Base-by-base conservation (phyloP, 2,113 vertebrate species). In the Nibea albiflora region DNA sequence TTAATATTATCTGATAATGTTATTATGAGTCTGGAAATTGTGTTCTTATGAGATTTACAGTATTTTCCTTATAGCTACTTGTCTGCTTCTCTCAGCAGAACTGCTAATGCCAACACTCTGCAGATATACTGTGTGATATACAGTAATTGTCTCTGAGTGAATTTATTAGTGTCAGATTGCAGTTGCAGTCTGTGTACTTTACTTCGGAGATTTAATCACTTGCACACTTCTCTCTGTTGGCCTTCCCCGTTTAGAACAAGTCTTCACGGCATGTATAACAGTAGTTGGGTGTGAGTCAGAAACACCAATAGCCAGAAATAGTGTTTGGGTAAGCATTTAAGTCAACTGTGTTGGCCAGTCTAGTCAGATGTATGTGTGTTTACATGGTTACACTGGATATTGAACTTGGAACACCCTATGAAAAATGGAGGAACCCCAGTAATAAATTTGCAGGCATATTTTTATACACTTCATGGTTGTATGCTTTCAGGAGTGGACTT, bases 101-200 rank as follows among this genome's bases (percentile, higher is more conserved):
- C 15, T 28, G 20, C 68, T 62, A 58, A 78, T 68, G 50, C 58
- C 80, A 46, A 14, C 50, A 22, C 19, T 79, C n/a, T 64, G 46
- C 15, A 44, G 31, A 76, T 42, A 12, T 44, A 26, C 31, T 26
- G 26, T 58, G 22, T 42, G 63, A 77, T 54, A n/a, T 42, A 24
- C 44, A 56, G 63, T 26, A 52, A 66, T 74, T 80, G 56, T 76
- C 75, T 82, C 71, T 73, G 52, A 56, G 73, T 70, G 28, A 73
- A 65, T 68, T 49, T 68, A 72, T 73, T 76, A 49, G 54, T 68
- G 35, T 78, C 42, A 26, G 50, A 64, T 61, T 66, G 12, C 0
- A 11, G 19, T 44, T 42, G 47, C 35, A 52, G 63, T 76, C 57
- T 69, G 56, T 69, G 46, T 72, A 0, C 76, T 79, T 63, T 72